Conservation (phyloP, 2,797 vertebrate genomes). For the Erpetoichthys calabaricus region DNA sequence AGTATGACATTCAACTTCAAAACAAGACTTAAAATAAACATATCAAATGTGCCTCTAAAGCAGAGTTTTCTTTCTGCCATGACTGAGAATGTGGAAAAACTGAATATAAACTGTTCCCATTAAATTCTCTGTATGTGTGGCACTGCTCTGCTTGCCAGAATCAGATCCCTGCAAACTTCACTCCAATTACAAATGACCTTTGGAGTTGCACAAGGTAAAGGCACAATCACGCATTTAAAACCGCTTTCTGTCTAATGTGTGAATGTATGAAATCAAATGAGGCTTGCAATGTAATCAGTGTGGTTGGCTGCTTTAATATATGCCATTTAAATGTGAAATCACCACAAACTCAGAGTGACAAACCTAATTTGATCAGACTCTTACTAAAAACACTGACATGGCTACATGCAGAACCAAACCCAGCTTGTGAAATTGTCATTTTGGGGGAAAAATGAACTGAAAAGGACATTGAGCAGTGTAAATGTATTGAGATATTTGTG, state of each 20-base stretch:
- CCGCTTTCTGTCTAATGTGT: slow-evolving; percentile 31
- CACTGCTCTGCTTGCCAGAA: background rate
- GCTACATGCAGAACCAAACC: slow-evolving; percentile 27
- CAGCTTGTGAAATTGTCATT: slow-evolving; percentile 22
- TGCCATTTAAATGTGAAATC: slow-evolving; percentile 60
- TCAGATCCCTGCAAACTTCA: slow-evolving; percentile 33
- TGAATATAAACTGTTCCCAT: too few relatives aligned
- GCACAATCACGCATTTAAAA: slow-evolving; percentile 42
- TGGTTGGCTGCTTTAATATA: slow-evolving; percentile 58
- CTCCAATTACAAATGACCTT: slow-evolving; percentile 46
- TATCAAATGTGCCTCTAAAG: too few relatives aligned
- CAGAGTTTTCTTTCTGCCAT: too few relatives aligned
- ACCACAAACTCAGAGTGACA: slow-evolving; percentile 43
- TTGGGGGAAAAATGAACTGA: background rate
- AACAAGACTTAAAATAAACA: too few relatives aligned
- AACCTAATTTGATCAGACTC: slow-evolving; percentile 50
- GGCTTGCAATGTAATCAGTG: slow-evolving; percentile 57
- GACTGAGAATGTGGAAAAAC: too few relatives aligned
- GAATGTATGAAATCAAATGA: slow-evolving; percentile 58
- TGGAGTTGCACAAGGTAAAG: slow-evolving; percentile 41
- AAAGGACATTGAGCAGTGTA: background rate
- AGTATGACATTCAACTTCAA: too few relatives aligned
- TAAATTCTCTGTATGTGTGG: background rate
- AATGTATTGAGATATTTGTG: too few relatives aligned
- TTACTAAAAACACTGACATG: slow-evolving; percentile 41